phyloP scores from a whole-genome alignment of 2,113 vertebrate species.

The Hydrolagus affinis region DNA sequence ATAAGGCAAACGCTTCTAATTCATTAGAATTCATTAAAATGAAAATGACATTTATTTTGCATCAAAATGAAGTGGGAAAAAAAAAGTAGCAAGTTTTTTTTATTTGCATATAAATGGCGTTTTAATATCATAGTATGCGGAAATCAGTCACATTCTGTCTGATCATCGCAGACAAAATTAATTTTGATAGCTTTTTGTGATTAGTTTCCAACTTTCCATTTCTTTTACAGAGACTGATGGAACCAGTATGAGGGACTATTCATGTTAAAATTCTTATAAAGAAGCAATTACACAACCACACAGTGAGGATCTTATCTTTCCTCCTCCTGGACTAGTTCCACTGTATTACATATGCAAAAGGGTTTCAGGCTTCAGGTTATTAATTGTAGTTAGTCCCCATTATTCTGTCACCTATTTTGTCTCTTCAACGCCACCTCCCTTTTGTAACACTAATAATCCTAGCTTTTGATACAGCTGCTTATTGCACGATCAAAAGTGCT shows the following conservation, averaged over 20 bases:
- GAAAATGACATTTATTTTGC: conserved; percentile 66
- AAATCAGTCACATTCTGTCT: conserved; percentile 68
- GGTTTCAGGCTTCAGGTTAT: conserved; percentile 68
- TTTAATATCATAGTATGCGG: conserved; percentile 60
- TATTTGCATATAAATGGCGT: conserved; percentile 78
- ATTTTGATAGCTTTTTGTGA: conserved; percentile 76
- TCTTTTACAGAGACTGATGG: conserved; percentile 63
- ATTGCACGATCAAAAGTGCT: too few species aligned
- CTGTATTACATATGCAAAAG: conserved; percentile 69
- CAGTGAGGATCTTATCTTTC: conserved; percentile 72
- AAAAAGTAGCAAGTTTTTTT: conserved; percentile 44
- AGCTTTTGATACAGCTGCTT: too few species aligned
- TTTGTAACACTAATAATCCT: too few species aligned
- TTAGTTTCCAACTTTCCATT: conserved; percentile 62
- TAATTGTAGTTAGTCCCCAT: conserved; percentile 65
- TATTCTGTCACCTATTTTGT: conserved; percentile 59
- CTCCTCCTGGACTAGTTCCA: conserved; percentile 62
- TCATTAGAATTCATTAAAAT: conserved; percentile 65
- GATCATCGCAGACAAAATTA: conserved; percentile 71
- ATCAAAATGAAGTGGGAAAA: conserved; percentile 59
- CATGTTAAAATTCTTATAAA: conserved; percentile 69
- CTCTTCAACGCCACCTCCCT: conserved; percentile 61
- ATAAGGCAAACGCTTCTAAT: conserved; percentile 53
- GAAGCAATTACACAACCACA: conserved; percentile 77
- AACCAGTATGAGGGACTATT: conserved; percentile 64